Conservation (phyloP, 2,113 vertebrate genomes). For the Turnix velox region DNA sequence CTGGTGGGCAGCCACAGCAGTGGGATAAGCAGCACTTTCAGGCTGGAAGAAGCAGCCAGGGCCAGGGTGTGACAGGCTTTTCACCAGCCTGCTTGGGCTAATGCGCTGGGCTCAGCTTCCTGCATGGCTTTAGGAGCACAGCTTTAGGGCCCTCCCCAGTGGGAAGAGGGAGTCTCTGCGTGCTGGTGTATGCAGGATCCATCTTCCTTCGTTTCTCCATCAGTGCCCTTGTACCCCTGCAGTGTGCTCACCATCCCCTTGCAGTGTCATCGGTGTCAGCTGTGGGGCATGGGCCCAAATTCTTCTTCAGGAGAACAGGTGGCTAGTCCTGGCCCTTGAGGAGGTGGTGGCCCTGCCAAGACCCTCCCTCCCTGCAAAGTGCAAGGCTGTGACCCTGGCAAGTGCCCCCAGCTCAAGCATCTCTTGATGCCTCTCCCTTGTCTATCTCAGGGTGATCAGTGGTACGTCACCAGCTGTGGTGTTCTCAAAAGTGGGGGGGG, state of each 20-base stretch:
- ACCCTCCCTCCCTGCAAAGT: not conserved
- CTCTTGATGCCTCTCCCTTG: not conserved
- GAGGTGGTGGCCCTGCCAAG: not conserved
- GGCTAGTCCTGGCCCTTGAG: not conserved
- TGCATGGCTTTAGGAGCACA: not conserved
- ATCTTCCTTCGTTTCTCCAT: not conserved
- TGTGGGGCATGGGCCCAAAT: not conserved
- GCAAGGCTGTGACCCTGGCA: not conserved
- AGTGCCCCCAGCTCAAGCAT: not conserved
- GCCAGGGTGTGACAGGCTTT: not conserved
- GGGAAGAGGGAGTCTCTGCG: not conserved
- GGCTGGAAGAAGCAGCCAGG: not conserved
- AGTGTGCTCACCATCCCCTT: not conserved
- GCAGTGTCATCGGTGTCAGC: not conserved
- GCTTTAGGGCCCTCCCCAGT: not conserved
- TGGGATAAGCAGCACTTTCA: not conserved
- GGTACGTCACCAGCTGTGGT: not conserved
- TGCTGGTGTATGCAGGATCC: not conserved
- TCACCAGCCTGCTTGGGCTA: not conserved
- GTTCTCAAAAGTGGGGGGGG: fast-evolving
- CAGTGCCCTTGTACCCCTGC: not conserved
- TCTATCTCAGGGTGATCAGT: slow-evolving; percentile 54
- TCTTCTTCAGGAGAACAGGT: not conserved
- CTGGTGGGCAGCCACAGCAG: not conserved
- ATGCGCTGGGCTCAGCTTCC: not conserved